These are phyloP conservation scores for Neotoxoptera formosana DNA, from an alignment of 1,140 invertebrate species.

Conservation along the genomic window DNA sequence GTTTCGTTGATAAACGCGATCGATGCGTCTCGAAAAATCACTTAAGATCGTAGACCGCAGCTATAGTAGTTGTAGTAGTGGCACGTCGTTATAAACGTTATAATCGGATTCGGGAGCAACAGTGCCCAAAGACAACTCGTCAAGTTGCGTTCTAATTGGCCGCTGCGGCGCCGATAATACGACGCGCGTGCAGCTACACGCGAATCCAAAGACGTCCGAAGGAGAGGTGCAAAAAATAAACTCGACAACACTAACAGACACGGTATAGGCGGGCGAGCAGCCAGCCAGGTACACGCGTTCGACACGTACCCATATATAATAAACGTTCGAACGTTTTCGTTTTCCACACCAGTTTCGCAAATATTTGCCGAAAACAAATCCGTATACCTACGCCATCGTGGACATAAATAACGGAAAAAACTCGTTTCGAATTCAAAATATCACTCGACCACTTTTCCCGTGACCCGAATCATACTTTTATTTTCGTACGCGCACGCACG, in stretches of 20 bases:
- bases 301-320: neutral
- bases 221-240: neutral
- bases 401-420: neutral
- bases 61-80: neutral
- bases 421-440: conserved; percentile 50
- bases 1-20: neutral
- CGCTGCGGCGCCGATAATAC: neutral
- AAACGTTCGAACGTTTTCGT: neutral
- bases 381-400: neutral
- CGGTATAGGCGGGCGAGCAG: no score
- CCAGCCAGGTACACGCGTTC: neutral
- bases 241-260: neutral
- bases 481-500: neutral
- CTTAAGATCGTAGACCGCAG: neutral
- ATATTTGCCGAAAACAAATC: neutral
- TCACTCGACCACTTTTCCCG: neutral
- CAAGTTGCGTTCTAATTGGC: neutral
- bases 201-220: neutral
- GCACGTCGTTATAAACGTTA: neutral
- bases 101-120: neutral
- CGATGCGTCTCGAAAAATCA: neutral
- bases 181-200: neutral
- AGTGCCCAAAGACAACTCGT: neutral
- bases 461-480: conserved; percentile 37
- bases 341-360: neutral